These are phyloP conservation scores for Halcyon smyrnensis DNA, from an alignment of 2,797 vertebrate species.

Conservation along the genomic window DNA sequence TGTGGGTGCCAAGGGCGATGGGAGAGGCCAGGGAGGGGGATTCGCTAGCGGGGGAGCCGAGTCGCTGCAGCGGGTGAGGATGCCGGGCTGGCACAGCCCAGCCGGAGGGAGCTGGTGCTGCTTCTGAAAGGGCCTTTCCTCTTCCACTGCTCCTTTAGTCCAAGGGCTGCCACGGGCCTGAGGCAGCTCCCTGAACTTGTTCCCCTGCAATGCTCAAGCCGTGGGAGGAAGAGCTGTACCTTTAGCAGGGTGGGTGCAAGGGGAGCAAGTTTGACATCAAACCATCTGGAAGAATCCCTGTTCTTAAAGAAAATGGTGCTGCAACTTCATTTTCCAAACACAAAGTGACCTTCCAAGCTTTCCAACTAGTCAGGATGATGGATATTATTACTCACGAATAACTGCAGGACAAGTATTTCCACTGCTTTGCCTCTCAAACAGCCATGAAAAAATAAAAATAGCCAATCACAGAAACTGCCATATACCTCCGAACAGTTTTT, in stretches of 20 bases:
- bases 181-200: fast-evolving
- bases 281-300: not conserved
- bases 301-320: not conserved
- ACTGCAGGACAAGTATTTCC: not conserved
- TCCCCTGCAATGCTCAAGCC: not conserved
- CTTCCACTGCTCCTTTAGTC: not conserved
- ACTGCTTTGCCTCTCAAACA: not conserved
- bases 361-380: not conserved
- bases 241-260: not conserved
- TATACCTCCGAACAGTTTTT: not conserved
- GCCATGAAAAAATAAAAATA: not conserved
- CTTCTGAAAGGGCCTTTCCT: not conserved
- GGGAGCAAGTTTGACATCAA: not conserved
- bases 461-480: not conserved
- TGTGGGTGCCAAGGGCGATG: too few relatives aligned
- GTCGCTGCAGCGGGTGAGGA: too few relatives aligned
- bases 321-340: not conserved
- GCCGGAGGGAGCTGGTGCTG: not conserved
- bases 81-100: too few relatives aligned
- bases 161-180: not conserved
- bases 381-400: not conserved
- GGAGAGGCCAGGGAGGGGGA: too few relatives aligned
- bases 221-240: not conserved
- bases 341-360: not conserved
- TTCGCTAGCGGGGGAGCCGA: not conserved